Evolutionary conservation across 2,888 invertebrate species (phyloP).

Genomic region (Mesodorylaimus sp.): DNA sequence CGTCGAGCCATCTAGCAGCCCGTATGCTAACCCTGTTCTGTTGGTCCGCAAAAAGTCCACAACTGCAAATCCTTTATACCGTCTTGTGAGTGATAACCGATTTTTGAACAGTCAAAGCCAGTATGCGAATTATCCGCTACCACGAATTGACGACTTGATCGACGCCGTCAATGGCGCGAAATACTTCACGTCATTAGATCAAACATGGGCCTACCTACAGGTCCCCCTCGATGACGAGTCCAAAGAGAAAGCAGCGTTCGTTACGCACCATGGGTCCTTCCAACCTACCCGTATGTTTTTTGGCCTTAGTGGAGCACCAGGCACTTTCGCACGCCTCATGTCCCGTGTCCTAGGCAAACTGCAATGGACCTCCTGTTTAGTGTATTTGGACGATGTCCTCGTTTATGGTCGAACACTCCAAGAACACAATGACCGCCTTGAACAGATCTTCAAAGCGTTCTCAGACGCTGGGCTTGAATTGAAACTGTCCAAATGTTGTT

Average conservation of each 20-base stretch:
- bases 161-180: background rate
- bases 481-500: too few species aligned
- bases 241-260: slow-evolving; percentile 12
- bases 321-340: slow-evolving; percentile 13
- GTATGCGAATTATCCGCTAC: slow-evolving; percentile 6
- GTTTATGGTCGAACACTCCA: background rate
- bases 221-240: slow-evolving; percentile 9
- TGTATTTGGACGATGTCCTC: slow-evolving; percentile 9
- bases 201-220: slow-evolving; percentile 7
- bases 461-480: too few species aligned
- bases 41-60: slow-evolving; percentile 1
- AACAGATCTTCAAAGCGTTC: too few species aligned
- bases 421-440: too few species aligned
- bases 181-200: slow-evolving; percentile 9
- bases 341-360: background rate
- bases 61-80: background rate
- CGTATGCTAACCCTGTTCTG: background rate
- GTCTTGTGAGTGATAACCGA: background rate
- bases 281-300: slow-evolving; percentile 13
- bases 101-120: too few species aligned
- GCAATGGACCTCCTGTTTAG: background rate
- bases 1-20: background rate
- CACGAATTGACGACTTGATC: background rate
- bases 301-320: slow-evolving; percentile 13
- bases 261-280: slow-evolving; percentile 11